A percentile compares a stretch with the other conserved stretches of the same genome.
phyloP scores from a whole-genome alignment of 2,113 vertebrate species.

The Siniperca knerii region DNA sequence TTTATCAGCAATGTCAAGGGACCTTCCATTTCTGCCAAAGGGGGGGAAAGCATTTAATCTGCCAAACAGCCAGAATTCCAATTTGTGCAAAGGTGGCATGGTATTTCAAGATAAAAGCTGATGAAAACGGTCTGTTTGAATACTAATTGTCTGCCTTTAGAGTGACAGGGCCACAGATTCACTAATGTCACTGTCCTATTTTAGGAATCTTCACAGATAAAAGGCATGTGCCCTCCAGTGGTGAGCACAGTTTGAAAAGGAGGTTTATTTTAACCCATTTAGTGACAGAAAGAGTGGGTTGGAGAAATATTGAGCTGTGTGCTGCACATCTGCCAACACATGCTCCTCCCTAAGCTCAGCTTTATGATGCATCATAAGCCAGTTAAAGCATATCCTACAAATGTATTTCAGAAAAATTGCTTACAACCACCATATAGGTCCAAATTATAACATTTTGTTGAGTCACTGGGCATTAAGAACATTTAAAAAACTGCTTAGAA shows the following conservation, averaged over 20 bases:
- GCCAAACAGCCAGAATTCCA: constrained; percentile 63
- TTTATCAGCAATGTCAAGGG: constrained; percentile 73
- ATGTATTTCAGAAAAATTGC: constrained; percentile 32
- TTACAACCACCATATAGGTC: constrained; percentile 29
- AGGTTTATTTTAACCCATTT: constrained; percentile 61
- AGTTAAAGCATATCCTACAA: constrained; percentile 38
- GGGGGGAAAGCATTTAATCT: constrained; percentile 41
- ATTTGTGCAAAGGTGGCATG: constrained; percentile 67
- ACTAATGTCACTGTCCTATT: constrained; percentile 71
- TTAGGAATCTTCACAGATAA: constrained; percentile 42
- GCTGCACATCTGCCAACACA: constrained; percentile 50
- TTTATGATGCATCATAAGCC: constrained; percentile 44
- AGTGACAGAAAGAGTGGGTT: constrained; percentile 53
- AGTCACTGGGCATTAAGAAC: constrained; percentile 12
- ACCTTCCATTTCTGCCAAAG: constrained; percentile 28
- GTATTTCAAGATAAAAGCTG: constrained; percentile 68
- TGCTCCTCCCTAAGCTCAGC: constrained; percentile 52
- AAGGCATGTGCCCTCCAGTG: constrained; percentile 63
- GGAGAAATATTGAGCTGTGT: constrained; percentile 44
- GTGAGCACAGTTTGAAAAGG: constrained; percentile 47
- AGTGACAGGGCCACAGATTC: constrained; percentile 44
- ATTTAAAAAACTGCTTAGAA: not conserved
- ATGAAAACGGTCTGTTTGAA: constrained; percentile 64
- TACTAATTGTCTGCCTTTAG: constrained; percentile 63
- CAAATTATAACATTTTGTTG: constrained; percentile 32